These are phyloP conservation scores for Suricata suricatta DNA, from an alignment of 2,113 vertebrate species.

Conservation along the genomic window DNA sequence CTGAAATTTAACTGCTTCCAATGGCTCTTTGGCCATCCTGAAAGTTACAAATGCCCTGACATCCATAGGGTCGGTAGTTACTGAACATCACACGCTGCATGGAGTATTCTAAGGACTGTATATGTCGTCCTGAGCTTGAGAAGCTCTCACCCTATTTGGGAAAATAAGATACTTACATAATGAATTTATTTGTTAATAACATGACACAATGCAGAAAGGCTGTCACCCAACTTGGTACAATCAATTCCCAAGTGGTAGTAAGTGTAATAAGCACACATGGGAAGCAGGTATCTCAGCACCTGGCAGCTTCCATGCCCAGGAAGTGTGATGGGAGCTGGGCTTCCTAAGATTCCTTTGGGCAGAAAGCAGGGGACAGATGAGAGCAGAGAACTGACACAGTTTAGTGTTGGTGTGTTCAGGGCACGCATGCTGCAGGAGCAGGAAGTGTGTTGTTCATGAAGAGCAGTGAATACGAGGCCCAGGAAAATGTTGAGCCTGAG, in stretches of 20 bases:
- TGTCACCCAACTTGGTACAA: too few species aligned
- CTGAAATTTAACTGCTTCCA: not conserved
- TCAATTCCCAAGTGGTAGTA: not conserved
- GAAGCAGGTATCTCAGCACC: not conserved
- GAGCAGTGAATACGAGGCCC: not conserved
- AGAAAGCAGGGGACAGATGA: not conserved
- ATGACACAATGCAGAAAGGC: not conserved
- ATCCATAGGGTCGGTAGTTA: not conserved
- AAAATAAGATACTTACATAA: not conserved
- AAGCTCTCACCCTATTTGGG: not conserved
- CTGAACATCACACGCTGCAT: not conserved
- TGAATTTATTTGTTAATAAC: not conserved
- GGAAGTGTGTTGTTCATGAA: not conserved
- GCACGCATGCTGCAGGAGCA: fast-evolving
- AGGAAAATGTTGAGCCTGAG: not conserved
- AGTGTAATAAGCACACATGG: too few species aligned
- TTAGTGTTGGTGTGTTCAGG: not conserved
- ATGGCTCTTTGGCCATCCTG: too few species aligned
- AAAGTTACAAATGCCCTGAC: not conserved
- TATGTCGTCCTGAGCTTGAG: not conserved
- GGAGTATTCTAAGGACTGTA: not conserved
- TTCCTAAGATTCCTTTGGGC: not conserved
- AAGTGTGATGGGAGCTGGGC: not conserved
- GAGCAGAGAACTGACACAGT: not conserved
- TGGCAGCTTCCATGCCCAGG: not conserved